Conservation (phyloP, 2,888 invertebrate genomes). For the Strigamia maritima region DNA sequence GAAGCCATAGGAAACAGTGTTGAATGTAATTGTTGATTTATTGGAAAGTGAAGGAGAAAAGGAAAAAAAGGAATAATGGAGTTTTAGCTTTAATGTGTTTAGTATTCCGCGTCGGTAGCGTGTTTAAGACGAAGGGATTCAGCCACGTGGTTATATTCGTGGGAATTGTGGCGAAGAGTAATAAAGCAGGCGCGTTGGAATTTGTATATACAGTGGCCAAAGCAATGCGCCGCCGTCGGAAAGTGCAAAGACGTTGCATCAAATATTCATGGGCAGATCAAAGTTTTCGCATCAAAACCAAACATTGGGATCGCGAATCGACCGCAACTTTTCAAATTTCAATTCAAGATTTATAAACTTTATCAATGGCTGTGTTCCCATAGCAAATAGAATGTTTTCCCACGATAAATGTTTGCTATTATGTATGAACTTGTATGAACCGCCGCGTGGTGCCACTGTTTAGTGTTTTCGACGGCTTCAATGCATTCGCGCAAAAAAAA, state of each 20-base stretch:
- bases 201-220: conserved; percentile 18
- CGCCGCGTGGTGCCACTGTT: no score
- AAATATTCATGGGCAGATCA: not conserved
- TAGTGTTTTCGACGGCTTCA: no score
- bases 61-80: not conserved
- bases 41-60: not conserved
- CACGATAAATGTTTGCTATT: no score
- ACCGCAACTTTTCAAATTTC: not conserved
- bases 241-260: not conserved
- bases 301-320: not conserved
- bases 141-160: conserved; percentile 26
- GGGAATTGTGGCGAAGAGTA: conserved; percentile 18
- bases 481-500: no score
- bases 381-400: not conserved
- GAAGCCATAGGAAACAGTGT: not conserved
- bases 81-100: conserved; percentile 9
- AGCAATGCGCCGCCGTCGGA: conserved; percentile 1
- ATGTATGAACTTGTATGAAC: no score
- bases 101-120: not conserved
- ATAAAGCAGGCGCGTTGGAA: not conserved
- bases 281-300: conserved; percentile 11
- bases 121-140: conserved; percentile 20
- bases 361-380: not conserved
- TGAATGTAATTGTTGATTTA: not conserved
- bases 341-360: not conserved